Evolutionary conservation across 1,140 invertebrate genomes (phyloP).

Genomic region (Neomicropteryx cornuta): DNA sequence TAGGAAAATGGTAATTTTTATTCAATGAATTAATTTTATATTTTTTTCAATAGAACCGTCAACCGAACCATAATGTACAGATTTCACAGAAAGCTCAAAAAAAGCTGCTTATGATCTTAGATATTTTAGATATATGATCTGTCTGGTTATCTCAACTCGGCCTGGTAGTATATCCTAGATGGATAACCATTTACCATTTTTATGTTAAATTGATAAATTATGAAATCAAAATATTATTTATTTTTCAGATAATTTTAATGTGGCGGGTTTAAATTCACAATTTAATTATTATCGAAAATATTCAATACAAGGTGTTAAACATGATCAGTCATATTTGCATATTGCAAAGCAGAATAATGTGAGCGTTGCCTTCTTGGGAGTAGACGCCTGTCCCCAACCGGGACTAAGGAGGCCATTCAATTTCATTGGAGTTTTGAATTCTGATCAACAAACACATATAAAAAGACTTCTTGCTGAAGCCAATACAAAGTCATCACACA

Average conservation of each 20-base stretch:
- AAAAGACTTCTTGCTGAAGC: conserved; percentile 26
- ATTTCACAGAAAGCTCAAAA: too few relatives aligned
- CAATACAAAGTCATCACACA: conserved; percentile 26
- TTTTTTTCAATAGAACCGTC: too few relatives aligned
- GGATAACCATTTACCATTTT: too few relatives aligned
- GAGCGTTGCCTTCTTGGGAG: conserved; percentile 67
- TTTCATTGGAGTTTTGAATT: conserved; percentile 74
- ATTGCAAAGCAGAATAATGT: conserved; percentile 44
- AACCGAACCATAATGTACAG: too few relatives aligned
- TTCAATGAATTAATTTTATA: too few relatives aligned
- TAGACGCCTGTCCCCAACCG: conserved; percentile 82
- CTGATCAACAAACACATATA: conserved; percentile 48
- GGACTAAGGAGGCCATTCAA: conserved; percentile 84
- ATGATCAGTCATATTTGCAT: conserved; percentile 69
- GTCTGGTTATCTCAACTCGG: too few relatives aligned
- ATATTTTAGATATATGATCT: too few relatives aligned
- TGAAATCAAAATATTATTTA: conserved; percentile 10
- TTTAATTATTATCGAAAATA: conserved; percentile 73
- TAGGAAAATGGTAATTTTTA: too few relatives aligned
- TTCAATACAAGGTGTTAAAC: conserved; percentile 62
- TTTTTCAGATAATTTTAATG: conserved; percentile 83
- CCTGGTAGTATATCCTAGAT: too few relatives aligned
- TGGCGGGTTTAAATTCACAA: conserved; percentile 51
- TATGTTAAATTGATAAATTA: conserved; percentile 2
- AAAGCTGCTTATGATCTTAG: too few relatives aligned